These are phyloP conservation scores for Platynereis dumerilii DNA, from an alignment of 2,888 invertebrate genomes.

Conservation along the genomic window DNA sequence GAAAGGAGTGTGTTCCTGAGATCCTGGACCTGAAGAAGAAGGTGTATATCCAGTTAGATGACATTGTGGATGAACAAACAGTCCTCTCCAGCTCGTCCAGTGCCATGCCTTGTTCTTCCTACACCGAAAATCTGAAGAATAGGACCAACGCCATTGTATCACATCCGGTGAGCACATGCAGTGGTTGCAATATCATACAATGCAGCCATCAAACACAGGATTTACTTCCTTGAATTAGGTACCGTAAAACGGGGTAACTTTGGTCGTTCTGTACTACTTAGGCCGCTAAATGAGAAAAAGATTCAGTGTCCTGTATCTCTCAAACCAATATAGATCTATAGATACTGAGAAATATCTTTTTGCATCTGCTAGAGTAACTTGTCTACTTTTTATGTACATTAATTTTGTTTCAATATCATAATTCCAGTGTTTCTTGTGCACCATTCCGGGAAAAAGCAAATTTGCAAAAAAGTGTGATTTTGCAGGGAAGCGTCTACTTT, in stretches of 20 bases:
- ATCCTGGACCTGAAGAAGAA: constrained; percentile 81
- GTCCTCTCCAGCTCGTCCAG: constrained; percentile 91
- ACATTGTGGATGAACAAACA: constrained; percentile 63
- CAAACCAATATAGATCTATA: background rate
- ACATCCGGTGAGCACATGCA: constrained; percentile 80
- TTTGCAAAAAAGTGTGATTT: too few relatives aligned
- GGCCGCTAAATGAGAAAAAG: too few relatives aligned
- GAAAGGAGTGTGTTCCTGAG: constrained; percentile 75
- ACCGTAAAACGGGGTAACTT: too few relatives aligned
- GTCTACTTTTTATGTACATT: too few relatives aligned
- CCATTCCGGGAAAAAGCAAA: too few relatives aligned
- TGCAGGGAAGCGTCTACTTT: background rate
- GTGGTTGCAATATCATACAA: background rate
- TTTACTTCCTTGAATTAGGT: too few relatives aligned
- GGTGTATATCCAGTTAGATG: constrained; percentile 80
- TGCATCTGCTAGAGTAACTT: too few relatives aligned
- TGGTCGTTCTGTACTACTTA: too few relatives aligned
- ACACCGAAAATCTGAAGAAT: constrained; percentile 81
- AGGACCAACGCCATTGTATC: constrained; percentile 67
- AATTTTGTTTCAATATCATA: too few relatives aligned
- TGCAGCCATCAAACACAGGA: background rate
- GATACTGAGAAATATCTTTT: background rate
- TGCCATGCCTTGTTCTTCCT: constrained; percentile 85
- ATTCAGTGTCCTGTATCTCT: too few relatives aligned
- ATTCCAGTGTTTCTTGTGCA: too few relatives aligned